Conservation (phyloP, 2,888 invertebrate genomes). For the Chouioia cunea region DNA sequence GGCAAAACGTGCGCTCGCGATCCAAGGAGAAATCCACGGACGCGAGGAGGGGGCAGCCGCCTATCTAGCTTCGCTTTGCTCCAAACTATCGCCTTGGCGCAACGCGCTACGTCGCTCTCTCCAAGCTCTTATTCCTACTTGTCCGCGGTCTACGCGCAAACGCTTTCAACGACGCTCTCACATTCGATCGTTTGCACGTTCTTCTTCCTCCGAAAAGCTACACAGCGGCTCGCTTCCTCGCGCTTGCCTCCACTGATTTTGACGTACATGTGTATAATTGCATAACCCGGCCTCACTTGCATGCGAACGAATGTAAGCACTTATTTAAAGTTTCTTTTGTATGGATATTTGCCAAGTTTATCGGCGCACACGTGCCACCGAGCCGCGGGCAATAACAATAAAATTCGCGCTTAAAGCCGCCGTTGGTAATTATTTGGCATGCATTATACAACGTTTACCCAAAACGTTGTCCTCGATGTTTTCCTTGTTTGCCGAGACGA, state of each 20-base stretch:
- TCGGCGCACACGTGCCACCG: constrained; percentile 3
- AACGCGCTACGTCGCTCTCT: no score
- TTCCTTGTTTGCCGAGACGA: not conserved
- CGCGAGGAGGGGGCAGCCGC: not conserved
- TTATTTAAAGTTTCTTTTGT: not conserved
- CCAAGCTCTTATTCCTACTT: no score
- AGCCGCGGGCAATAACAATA: constrained; percentile 3
- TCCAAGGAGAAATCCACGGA: no score
- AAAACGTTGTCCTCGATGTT: not conserved
- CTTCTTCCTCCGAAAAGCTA: no score
- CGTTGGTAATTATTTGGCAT: not conserved
- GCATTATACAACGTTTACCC: not conserved
- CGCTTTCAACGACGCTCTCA: no score
- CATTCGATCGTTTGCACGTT: no score
- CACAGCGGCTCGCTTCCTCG: no score
- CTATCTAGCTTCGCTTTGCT: not conserved
- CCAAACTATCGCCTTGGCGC: not conserved
- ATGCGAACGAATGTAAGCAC: not conserved
- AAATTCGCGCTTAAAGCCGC: not conserved
- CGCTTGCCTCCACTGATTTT: no score
- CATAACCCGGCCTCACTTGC: no score
- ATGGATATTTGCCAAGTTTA: not conserved
- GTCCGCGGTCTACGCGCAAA: no score
- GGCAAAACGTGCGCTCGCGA: not conserved
- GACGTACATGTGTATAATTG: no score